Percentiles rank a stretch among this genome's conserved stretches.
Evolutionary conservation across 2,888 invertebrate species (phyloP).

Genomic region (Drosophila phalerata): DNA sequence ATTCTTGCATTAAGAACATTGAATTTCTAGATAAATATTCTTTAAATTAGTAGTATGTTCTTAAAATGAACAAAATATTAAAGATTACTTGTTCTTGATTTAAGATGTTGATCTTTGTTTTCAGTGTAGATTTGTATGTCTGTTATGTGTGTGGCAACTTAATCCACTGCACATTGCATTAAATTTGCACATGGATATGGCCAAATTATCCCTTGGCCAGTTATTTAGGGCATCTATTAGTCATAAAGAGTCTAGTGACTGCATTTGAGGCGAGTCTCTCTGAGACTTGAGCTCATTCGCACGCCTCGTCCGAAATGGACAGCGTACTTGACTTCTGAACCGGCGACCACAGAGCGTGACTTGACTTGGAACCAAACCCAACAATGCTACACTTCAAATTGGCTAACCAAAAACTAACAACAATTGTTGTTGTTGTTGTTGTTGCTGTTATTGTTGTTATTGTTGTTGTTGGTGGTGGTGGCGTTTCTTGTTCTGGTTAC

Average conservation of each 20-base stretch:
- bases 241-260: conserved; percentile 53
- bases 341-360: conserved; percentile 80
- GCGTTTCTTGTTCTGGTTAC: conserved; percentile 60
- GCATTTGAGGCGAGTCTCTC: conserved; percentile 40
- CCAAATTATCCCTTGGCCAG: conserved; percentile 72
- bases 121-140: too few species aligned
- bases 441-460: background rate
- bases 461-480: conserved; percentile 27
- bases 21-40: too few species aligned
- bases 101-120: too few species aligned
- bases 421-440: conserved; percentile 63
- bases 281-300: conserved; percentile 69
- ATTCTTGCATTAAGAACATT: too few species aligned
- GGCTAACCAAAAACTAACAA: conserved; percentile 66
- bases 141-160: conserved; percentile 49
- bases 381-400: conserved; percentile 46
- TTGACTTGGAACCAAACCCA: conserved; percentile 69
- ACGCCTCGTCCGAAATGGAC: conserved; percentile 70
- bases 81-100: too few species aligned
- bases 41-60: too few species aligned
- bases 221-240: conserved; percentile 77
- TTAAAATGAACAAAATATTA: too few species aligned
- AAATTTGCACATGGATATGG: conserved; percentile 72
- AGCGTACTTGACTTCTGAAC: conserved; percentile 81
- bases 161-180: conserved; percentile 60